Percentiles rank a stretch among this genome's conserved stretches.
These are phyloP conservation scores for Orthosia incerta DNA, from an alignment of 2,888 invertebrate species.

Conservation along the genomic window DNA sequence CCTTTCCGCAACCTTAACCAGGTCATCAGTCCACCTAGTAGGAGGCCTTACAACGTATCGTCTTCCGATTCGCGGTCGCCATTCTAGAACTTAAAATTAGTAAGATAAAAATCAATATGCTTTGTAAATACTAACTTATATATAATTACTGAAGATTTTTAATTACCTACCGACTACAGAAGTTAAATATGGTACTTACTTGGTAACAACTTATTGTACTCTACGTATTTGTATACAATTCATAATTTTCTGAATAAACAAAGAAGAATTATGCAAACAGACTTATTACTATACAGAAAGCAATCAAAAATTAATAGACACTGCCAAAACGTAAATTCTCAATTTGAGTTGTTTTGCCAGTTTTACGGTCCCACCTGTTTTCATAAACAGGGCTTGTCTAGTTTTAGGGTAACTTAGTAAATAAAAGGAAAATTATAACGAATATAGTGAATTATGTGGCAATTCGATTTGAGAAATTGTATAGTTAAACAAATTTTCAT, in stretches of 20 bases:
- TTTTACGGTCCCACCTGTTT: constrained; percentile 43
- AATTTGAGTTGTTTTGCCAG: constrained; percentile 39
- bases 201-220: neutral
- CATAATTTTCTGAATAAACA: constrained; percentile 47
- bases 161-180: neutral
- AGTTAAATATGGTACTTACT: neutral
- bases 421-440: neutral
- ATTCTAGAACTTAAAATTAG: no score
- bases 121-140: no score
- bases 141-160: no score
- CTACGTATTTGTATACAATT: neutral
- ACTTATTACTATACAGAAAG: constrained; percentile 49
- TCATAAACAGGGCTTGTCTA: constrained; percentile 37
- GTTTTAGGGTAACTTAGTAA: neutral
- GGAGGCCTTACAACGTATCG: no score
- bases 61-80: no score
- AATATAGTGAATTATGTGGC: neutral
- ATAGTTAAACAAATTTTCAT: no score
- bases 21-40: no score
- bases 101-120: no score
- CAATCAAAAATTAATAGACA: constrained; percentile 56
- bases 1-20: no score
- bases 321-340: constrained; percentile 41
- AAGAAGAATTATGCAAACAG: constrained; percentile 52
- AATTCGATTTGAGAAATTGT: neutral